A percentile compares a stretch with the other conserved stretches of the same genome.
phyloP scores from a whole-genome alignment of 1,140 invertebrate species.

The Bursaphelenchus mucronatus region DNA sequence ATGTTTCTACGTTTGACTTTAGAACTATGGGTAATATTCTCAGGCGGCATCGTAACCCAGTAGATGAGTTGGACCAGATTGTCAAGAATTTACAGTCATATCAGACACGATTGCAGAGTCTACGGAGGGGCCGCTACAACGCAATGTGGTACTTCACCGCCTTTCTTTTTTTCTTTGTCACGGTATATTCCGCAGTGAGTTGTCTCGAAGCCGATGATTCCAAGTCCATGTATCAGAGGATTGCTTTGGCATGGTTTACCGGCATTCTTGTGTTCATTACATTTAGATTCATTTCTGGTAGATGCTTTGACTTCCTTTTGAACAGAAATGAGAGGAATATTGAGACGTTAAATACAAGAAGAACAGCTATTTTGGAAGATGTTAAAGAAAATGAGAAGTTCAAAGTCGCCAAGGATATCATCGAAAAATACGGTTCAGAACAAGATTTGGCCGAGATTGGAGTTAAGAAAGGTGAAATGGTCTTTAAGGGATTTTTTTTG shows the following conservation, averaged over 20 bases:
- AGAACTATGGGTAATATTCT: constrained; percentile 38
- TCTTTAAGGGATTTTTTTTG: too few relatives aligned
- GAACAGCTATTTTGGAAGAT: constrained; percentile 83
- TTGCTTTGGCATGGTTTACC: constrained; percentile 4
- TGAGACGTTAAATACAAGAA: constrained; percentile 71
- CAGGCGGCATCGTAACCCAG: constrained; percentile 23
- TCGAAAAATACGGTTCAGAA: constrained; percentile 74
- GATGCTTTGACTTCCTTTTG: constrained; percentile 31
- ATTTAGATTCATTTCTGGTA: constrained; percentile 20
- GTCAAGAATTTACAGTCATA: constrained; percentile 36
- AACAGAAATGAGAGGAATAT: constrained; percentile 66
- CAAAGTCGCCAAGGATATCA: constrained; percentile 85
- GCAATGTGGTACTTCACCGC: constrained; percentile 12
- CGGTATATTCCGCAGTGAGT: constrained; percentile 2
- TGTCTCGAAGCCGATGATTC: constrained; percentile 5
- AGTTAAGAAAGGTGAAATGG: too few relatives aligned
- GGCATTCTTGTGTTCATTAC: constrained; percentile 5
- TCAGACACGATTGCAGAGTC: constrained; percentile 4
- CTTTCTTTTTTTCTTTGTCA: not conserved
- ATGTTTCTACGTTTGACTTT: not conserved
- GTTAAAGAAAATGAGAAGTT: constrained; percentile 96
- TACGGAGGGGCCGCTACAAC: constrained; percentile 15
- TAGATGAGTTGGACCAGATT: constrained; percentile 40
- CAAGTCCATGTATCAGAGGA: not conserved
- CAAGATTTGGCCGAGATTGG: constrained; percentile 14